Evolutionary conservation across 2,113 vertebrate genomes (phyloP).

Genomic region (Arothron firmamentum): DNA sequence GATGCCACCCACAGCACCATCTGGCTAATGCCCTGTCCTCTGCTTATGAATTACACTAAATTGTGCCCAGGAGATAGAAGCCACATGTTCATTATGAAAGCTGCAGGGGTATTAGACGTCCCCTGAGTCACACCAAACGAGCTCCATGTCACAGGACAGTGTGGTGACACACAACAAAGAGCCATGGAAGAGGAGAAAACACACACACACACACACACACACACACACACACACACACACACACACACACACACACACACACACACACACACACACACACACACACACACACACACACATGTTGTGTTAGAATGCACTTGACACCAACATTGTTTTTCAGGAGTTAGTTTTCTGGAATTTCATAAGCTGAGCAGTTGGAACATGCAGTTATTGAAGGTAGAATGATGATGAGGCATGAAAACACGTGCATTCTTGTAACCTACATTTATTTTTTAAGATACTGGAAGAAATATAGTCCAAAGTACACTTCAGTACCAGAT

Average conservation of each 20-base stretch:
- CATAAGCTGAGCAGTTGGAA: slow-evolving; percentile 9
- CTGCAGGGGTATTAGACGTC: slow-evolving; percentile 75
- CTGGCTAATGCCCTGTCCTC: slow-evolving; percentile 75
- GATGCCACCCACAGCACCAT: slow-evolving; percentile 74
- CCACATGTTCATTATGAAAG: slow-evolving; percentile 78
- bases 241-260: not conserved
- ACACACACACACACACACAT: slow-evolving; percentile 40
- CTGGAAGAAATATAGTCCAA: no score
- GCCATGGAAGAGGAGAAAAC: slow-evolving; percentile 30
- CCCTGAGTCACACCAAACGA: slow-evolving; percentile 69
- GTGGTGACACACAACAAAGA: slow-evolving; percentile 63
- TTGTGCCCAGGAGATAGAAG: slow-evolving; percentile 73
- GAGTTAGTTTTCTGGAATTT: slow-evolving; percentile 47
- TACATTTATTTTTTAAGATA: no score
- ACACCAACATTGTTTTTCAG: slow-evolving; percentile 56
- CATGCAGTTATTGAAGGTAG: no score
- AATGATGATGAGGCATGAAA: no score
- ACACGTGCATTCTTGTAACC: no score
- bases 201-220: not conserved
- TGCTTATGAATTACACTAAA: slow-evolving; percentile 76
- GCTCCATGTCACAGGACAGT: slow-evolving; percentile 65
- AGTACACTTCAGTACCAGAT: no score
- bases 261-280: not conserved
- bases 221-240: not conserved
- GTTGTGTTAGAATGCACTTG: slow-evolving; percentile 61